Base-by-base conservation (phyloP, 2,888 invertebrate species). In the Philhelius pedissequus region DNA sequence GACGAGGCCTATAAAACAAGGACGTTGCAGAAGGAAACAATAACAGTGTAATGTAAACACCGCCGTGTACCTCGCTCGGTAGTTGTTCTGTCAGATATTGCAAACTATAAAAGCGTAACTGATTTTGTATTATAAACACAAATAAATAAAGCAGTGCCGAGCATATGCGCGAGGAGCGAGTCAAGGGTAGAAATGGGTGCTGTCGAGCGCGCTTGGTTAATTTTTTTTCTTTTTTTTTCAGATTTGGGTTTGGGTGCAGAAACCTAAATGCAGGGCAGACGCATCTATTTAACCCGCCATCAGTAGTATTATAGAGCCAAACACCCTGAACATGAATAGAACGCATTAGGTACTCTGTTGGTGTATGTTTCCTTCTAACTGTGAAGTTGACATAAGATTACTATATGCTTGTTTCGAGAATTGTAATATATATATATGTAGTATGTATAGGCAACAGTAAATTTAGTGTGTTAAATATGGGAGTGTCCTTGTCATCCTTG, bases 51-150 rank as follows among this genome's bases (percentile, higher is more conserved):
- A 90, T 90, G 90, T 90, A 90, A 90, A 90, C 90, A 90, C 89
- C 89, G 88, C 89, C 89, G 88, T 69, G 50, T 75, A 75, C 69
- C 74, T 27, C 62, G 30, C 66, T 73, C 64, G 56, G 83, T 83
- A 79, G 83, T 80, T 84, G 80, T 80, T 71, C 80, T 80, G 84
- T 80, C 84, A 80, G 84, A 84, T n/a, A n/a, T 84, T 68, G 80
- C 80, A 76, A 73, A 81, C 69, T 86, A 88, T 88, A 88, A 90
- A 90, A 91, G 90, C 90, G 90, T 90, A 90, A 90, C 90, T 91
- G 90, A 90, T 90, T 90, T 90, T 90, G 91, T 91, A 91, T 91
- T 90, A 90, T 91, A 91, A 90, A 91, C 90, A 91, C 89, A 90
- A 91, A 91, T 90, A 91, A 91, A 90, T 90, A 91, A 90, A 90